Evolutionary conservation across 2,113 vertebrate species (phyloP).

Genomic region (Neolamprologus variostigma): DNA sequence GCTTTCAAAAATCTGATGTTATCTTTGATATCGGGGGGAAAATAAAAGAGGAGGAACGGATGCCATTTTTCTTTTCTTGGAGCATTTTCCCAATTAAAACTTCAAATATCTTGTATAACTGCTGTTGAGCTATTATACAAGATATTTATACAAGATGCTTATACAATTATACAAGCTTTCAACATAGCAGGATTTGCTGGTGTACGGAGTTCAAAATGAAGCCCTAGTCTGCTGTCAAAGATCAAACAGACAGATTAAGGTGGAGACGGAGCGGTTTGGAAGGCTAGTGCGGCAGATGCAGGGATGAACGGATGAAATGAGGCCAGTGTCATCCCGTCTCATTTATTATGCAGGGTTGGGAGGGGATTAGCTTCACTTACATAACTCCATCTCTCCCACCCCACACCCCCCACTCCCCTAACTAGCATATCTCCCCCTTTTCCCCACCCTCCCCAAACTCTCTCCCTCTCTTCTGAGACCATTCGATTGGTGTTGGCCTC

Average conservation of each 20-base stretch:
- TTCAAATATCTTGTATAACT: not conserved
- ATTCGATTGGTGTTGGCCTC: slow-evolving; percentile 4
- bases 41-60: not conserved
- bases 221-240: not conserved
- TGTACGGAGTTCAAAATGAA: not conserved
- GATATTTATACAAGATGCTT: not conserved
- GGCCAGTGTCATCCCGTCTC: slow-evolving; percentile 46
- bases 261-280: not conserved
- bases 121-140: not conserved
- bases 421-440: slow-evolving; percentile 11
- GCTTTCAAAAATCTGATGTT: slow-evolving; percentile 15
- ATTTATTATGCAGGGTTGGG: slow-evolving; percentile 47
- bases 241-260: slow-evolving; percentile 28
- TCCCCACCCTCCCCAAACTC: not conserved
- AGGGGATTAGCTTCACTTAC: slow-evolving; percentile 65
- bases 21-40: not conserved
- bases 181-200: not conserved
- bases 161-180: not conserved
- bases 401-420: not conserved
- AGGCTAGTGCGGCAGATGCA: not conserved
- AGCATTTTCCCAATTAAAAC: not conserved
- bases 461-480: not conserved
- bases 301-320: slow-evolving; percentile 43
- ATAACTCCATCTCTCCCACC: slow-evolving; percentile 30
- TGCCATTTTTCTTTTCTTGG: not conserved